Base-by-base conservation (phyloP, 2,888 invertebrate genomes). In the Leptopterna dolabrata region DNA sequence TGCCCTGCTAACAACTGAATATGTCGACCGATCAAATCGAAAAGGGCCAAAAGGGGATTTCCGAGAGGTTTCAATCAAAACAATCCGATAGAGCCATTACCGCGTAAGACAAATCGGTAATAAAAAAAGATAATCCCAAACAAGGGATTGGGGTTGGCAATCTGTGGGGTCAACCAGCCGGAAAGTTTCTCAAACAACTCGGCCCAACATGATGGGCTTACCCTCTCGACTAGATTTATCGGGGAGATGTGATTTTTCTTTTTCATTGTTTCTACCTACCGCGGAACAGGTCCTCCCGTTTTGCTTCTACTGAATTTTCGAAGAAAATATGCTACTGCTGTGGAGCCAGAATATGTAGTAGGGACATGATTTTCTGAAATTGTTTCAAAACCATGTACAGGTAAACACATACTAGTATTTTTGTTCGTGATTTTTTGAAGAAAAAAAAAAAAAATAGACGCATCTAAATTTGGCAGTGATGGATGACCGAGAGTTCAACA, bases 111-210 rank as follows among this genome's bases (percentile, higher is more conserved):
- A 73, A 85, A 85, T 85, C 85, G 85, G 85, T 85, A 85, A 85
- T 85, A 85, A 85, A 85, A n/a, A 85, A 85, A 85, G 85, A 85
- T 85, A 85, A 85, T 85, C 85, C 85, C 29, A 30, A 76, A 71
- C 73, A 47, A 85, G 76, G 47, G 76, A 85, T 47, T 73, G 85
- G 45, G 76, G 85, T 85, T 76, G 85, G 73, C 85, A 85, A 85
- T 85, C 73, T 85, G 85, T 29, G 47, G 76, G 73, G 73, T 85
- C 85, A 85, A 71, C 85, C 85, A 76, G 71, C 73, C 85, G 85
- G 85, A 85, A 85, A 85, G 85, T 85, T 85, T 85, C 85, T 85
- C 85, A 85, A 85, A 85, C 85, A 85, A 76, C 85, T 85, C 85
- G 24, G 29, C 71, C 85, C 85, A 45, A 73, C 73, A 85, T 85